A percentile compares a stretch with the other conserved stretches of the same genome.
Evolutionary conservation across 2,113 vertebrate genomes (phyloP).

Genomic region (Phodopus roborovskii): DNA sequence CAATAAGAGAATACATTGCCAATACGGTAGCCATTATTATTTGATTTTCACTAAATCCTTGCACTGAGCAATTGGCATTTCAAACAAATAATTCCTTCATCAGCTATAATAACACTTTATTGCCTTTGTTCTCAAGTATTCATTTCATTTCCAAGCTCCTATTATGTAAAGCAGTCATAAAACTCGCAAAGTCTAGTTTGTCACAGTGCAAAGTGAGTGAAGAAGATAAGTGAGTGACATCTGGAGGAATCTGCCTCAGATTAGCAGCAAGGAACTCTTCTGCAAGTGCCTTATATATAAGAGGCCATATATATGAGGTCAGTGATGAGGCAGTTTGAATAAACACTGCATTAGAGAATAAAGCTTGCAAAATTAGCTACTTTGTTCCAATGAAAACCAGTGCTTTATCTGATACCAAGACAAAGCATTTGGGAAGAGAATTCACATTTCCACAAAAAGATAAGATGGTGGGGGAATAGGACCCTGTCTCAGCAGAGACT

Average conservation of each 20-base stretch:
- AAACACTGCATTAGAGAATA: background rate
- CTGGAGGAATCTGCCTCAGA: background rate
- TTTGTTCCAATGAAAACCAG: constrained; percentile 20
- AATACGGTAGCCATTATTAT: constrained; percentile 62
- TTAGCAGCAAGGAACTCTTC: background rate
- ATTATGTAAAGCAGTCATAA: background rate
- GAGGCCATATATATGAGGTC: background rate
- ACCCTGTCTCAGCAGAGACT: background rate
- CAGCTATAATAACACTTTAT: constrained; percentile 59
- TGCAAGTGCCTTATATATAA: background rate
- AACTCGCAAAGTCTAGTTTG: background rate
- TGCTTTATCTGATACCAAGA: background rate
- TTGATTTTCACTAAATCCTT: constrained; percentile 69
- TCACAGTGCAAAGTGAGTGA: background rate
- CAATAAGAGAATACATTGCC: constrained; percentile 64
- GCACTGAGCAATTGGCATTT: constrained; percentile 67
- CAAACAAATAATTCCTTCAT: constrained; percentile 68
- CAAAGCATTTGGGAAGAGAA: background rate
- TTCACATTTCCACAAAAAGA: background rate
- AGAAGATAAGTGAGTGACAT: background rate
- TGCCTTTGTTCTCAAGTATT: constrained; percentile 61
- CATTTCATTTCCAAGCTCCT: constrained; percentile 47
- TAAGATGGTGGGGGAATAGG: background rate
- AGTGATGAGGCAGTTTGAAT: background rate
- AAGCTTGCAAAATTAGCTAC: background rate